Base-by-base conservation (phyloP, 2,113 vertebrate genomes). In the Rousettus leschenaultii region DNA sequence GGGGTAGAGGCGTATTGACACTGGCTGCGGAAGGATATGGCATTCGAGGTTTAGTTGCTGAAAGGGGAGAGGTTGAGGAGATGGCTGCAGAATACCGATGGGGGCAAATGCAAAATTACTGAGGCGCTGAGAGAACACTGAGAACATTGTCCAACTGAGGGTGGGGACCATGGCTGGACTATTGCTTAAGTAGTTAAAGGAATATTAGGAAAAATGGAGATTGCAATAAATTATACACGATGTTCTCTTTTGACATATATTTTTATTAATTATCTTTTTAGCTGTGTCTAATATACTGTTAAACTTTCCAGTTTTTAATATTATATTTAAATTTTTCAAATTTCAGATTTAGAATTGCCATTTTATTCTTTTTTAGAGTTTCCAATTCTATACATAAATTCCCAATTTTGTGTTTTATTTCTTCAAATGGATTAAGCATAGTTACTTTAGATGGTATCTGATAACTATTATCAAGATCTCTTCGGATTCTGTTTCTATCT, bases 401-500 rank as follows among this genome's bases (percentile, higher is more conserved):
- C 8, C 16, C 21, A 70, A 55, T 45, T 75, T 74, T 96, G 22
- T 40, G 53, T 70, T 45, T 75, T 82, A 95, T 75, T 75, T 86
- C 19, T 1, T 75, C 70, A 63, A 78, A 45, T 38, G 68, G 75
- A 82, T 75, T 61, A 74, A 43, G 14, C 2, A 40, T 45, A 45
- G 8, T 74, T 86, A 80, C 66, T 92, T 95, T 68, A 77, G 33
- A 45, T 16, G 6, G 33, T 35, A 2, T 43, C 43, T 65, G 21
- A 9, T 75, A 59, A 59, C 65, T 70, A 26, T 61, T 79, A 26
- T 21, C 55, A 79, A 6, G 12, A 80, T 68, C 48, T 43, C 18
- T 74, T 85, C 14, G 51, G 57, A 79, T 93, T 95, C 53, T 95
- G 8, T 45, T 86, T 82, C 66, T 80, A 22, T 75, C 22, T 89